Base-by-base conservation (phyloP, 2,888 invertebrate genomes). In the Heliconius charithonia region DNA sequence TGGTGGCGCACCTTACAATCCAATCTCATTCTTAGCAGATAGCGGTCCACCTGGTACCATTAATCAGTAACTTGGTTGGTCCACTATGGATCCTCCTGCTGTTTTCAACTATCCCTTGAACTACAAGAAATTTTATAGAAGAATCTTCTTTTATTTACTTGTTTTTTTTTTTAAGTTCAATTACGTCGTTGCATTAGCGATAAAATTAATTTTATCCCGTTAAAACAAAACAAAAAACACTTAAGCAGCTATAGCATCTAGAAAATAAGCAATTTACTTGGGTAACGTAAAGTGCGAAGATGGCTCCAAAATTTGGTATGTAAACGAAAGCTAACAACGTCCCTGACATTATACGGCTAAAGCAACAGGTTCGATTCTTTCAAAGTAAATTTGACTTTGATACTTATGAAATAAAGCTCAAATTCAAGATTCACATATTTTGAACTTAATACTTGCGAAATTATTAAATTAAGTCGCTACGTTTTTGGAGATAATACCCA, bases 401-500 rank as follows among this genome's bases (percentile, higher is more conserved):
- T 1, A 0, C 0, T 7, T 27, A 37, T 6, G 0, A 9, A 9
- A 16, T 73, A 74, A 67, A 41, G 71, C 62, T 59, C 62, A 76
- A 78, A 78, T 65, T 80, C 10, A 25, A 13, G 56, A 7, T n/a
- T 25, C 12, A 41, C n/a, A 45, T 41, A 56, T 29, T 37, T 25
- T 63, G 37, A 77, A 71, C 45, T 79, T 41, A 51, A 75, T 67
- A 65, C 76, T 81, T 76, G 69, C 63, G 27, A 79, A 77, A 81
- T 79, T 78, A 75, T 75, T 62, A 79, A 78, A 81, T 79, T 77
- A 79, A 80, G 79, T 75, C 81, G 70, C 74, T 63, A 66, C 75
- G 80, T 80, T 81, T 77, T 75, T 77, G 29, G 76, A 80, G 76
- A 80, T 80, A 81, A 81, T 70, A 71, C 79, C 80, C 78, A 63